phyloP scores from a whole-genome alignment of 2,113 vertebrate genomes.

The Erpornis zantholeuca region DNA sequence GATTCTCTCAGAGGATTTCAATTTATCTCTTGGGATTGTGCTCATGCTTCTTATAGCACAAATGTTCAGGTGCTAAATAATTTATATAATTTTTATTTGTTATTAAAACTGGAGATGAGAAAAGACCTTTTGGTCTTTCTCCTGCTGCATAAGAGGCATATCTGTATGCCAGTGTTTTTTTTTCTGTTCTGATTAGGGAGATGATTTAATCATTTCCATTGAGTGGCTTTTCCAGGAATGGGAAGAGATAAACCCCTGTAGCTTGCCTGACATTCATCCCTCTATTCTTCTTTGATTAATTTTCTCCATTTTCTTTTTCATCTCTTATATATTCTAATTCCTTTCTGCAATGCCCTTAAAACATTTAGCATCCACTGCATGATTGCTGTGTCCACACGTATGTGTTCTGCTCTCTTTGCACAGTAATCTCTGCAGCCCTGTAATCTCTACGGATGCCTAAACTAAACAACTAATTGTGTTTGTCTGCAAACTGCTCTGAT shows the following conservation, averaged over 20 bases:
- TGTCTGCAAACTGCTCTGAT: neutral
- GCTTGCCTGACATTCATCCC: neutral
- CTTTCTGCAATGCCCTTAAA: neutral
- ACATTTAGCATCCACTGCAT: neutral
- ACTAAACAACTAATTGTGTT: slow-evolving; percentile 12
- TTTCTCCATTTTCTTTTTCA: neutral
- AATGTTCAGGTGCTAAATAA: neutral
- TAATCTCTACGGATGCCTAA: neutral
- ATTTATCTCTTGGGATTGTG: neutral
- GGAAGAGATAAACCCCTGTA: slow-evolving; percentile 1
- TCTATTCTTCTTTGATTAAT: slow-evolving; percentile 22
- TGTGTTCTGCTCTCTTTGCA: neutral
- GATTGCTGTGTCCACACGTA: neutral
- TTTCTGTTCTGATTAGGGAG: neutral
- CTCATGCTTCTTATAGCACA: neutral
- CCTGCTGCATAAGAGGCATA: neutral
- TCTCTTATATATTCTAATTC: neutral
- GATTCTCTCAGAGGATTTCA: neutral
- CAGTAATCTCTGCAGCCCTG: neutral
- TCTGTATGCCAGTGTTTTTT: neutral
- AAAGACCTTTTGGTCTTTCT: neutral
- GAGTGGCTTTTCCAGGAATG: neutral
- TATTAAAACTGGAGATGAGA: neutral
- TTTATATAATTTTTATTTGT: neutral
- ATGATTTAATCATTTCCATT: neutral